These are phyloP conservation scores for Taenaris catops DNA, from an alignment of 2,888 invertebrate genomes.

Conservation along the genomic window DNA sequence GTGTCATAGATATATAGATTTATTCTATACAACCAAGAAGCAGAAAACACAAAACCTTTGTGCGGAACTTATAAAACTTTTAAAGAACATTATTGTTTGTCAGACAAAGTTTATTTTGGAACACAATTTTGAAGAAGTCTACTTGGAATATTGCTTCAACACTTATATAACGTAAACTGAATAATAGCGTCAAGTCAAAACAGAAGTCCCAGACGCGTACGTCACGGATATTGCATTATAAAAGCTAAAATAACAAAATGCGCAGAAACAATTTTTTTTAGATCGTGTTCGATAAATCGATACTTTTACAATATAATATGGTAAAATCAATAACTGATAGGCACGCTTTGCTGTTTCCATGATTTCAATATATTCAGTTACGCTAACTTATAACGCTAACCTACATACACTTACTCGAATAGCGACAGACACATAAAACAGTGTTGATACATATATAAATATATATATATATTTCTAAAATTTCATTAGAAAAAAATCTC, in stretches of 20 bases:
- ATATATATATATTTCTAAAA: conserved; percentile 56
- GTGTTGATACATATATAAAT: conserved; percentile 51
- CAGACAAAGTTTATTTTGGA: too few species aligned
- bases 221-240: conserved; percentile 6
- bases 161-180: background rate
- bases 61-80: too few species aligned
- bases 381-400: conserved; percentile 38
- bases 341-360: conserved; percentile 48
- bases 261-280: too few species aligned
- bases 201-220: conserved; percentile 12
- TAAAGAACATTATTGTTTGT: too few species aligned
- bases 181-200: conserved; percentile 4
- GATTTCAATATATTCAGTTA: conserved; percentile 38
- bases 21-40: too few species aligned
- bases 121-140: too few species aligned
- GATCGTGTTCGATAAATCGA: conserved; percentile 30
- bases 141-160: too few species aligned
- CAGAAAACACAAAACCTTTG: too few species aligned
- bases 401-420: conserved; percentile 56
- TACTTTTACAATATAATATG: conserved; percentile 49
- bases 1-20: too few species aligned
- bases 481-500: conserved; percentile 71
- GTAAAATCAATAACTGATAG: conserved; percentile 52
- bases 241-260: conserved; percentile 1
- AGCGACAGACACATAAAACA: conserved; percentile 69